These are phyloP conservation scores for Mythimna loreyi DNA, from an alignment of 2,888 invertebrate genomes.

Conservation along the genomic window DNA sequence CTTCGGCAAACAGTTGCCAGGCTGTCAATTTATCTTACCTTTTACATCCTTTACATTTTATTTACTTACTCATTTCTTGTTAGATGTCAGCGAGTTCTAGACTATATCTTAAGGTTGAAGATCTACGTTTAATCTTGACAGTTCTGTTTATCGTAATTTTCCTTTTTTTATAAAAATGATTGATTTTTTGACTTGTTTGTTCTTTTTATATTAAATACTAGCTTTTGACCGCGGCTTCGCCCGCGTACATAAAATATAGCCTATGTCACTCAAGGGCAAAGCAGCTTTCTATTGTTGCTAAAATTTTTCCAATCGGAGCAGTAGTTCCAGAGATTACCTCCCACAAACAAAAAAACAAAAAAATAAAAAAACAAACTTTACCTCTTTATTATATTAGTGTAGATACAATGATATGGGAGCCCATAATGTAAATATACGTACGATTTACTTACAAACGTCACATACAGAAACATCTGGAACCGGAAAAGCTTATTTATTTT, in stretches of 20 bases:
- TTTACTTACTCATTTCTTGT: background rate
- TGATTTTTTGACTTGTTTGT: background rate
- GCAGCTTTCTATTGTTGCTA: no score
- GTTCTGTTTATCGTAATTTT: background rate
- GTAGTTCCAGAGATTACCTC: no score
- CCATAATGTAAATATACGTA: background rate
- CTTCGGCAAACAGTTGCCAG: constrained; percentile 1
- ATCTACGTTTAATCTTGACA: background rate
- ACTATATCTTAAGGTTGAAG: background rate
- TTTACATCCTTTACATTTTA: constrained; percentile 1
- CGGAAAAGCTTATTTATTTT: background rate
- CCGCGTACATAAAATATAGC: no score
- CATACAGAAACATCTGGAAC: background rate
- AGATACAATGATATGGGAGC: background rate
- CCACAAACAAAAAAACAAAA: no score
- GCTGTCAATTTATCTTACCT: constrained; percentile 33
- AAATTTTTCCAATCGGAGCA: no score
- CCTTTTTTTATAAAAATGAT: background rate
- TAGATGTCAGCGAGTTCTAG: background rate
- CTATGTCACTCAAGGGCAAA: no score
- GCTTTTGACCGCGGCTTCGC: no score
- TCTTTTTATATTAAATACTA: background rate
- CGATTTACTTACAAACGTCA: background rate
- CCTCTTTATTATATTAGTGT: no score
- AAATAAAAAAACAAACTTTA: no score